Base-by-base conservation (phyloP, 2,113 vertebrate genomes). In the Anhinga anhinga region DNA sequence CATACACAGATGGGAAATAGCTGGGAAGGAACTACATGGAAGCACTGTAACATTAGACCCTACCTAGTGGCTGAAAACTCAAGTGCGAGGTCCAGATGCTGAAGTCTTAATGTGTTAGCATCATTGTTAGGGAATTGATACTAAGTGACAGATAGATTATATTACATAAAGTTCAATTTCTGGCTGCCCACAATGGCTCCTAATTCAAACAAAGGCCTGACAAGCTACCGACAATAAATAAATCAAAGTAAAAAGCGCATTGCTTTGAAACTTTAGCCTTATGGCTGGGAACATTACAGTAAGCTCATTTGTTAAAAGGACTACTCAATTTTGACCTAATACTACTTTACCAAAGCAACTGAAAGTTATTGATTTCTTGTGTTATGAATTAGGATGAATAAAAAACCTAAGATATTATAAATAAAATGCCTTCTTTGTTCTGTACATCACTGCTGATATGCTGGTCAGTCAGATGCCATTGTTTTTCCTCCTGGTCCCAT, bases 1-100 rank as follows among this genome's bases (percentile, higher is more conserved):
- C 93, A 79, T n/a, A 95, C 96, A 96, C 97, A 98, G 98, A 98
- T 98, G 98, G 97, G 93, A 95, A 98, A 95, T 91, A 87, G 97
- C 96, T 86, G 96, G 90, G 94, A 97, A 98, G 92, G 76, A 95
- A 63, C 92, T 93, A 50, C 53, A 82, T 92, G 94, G 93, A 93
- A 82, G 79, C 84, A 55, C 47, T 94, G 97, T 94, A 97, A 97
- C 79, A 86, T 88, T 74, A 94, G 79, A 90, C 40, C 74, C 87
- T 95, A 95, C 74, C 82, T 94, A 49, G 34, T 82, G 59, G 62
- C 84, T 97, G 85, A 73, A 97, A 93, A 84, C 86, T 91, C 83
- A 72, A 95, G 87, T 85, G 94, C 8, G 4, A 96, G 82, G 89
- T 96, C 96, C 97, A 97, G 97, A 95, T 98, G 97, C 94, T 97